Base-by-base conservation (phyloP, 35 echinoderm and acorn worm species). In the Lytechinus variegatus region DNA sequence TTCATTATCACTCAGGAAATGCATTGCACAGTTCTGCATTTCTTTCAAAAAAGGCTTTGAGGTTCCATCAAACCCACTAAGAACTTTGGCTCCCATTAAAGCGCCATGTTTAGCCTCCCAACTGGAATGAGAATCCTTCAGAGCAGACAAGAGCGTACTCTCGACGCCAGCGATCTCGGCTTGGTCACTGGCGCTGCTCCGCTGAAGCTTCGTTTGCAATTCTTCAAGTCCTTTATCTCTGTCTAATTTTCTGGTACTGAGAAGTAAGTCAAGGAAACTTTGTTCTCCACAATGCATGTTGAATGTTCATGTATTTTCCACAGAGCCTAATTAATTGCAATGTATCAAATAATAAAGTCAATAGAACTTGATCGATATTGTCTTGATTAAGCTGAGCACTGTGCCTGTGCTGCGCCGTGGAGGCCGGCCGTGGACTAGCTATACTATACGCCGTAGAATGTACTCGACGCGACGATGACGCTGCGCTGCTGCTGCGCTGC, bases 101-200 rank as follows among this genome's bases (percentile, higher is more conserved):
- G 96, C 95, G 9, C 98, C 98, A 91, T 99, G 98, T 89, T 97
- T 97, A 28, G 96, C 95, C 94, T 99, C 98, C 98, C 98, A 99
- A 51, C 55, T 27, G 66, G 96, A 94, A 13, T 94, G 55, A 14
- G 87, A 90, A 92, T 96, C 92, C 87, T 97, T 94, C 55, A 99
- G 52, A 8, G 96, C 27, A 9, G 94, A 87, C 54, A 95, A 87
- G 10, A 97, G 53, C 7, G 96, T 28, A 9, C 52, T 89, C 95
- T 97, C 96, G 3, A 99, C 28, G 8, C 53, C 54, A 53, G 94
- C 52, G 27, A 98, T 52, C 21, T 96, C 97, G 55, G 92, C 13
- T 53, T 95, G 89, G 52, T 97, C 95, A 6, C 54, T 94, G 13
- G 61, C 54, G 24, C 93, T 87, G 11, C 92, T 54, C 60, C 55